These are phyloP conservation scores for Brachionus angularis DNA, from an alignment of 1,140 invertebrate species.

Conservation along the genomic window DNA sequence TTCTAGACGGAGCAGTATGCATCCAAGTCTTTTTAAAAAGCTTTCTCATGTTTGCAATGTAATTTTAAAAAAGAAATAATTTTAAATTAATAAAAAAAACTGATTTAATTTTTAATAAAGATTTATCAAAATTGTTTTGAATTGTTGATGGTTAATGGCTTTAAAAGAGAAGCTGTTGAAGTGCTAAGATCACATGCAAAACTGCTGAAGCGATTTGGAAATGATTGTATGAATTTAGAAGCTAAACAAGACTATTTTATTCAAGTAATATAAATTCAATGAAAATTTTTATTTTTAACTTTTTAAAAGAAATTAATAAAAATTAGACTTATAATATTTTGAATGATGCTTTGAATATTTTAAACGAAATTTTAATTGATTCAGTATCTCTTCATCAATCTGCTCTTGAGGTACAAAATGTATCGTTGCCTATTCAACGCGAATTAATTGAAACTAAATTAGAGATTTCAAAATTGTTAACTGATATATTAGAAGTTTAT, in stretches of 20 bases:
- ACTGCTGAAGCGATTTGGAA: neutral
- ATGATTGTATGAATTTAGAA: slow-evolving; percentile 19
- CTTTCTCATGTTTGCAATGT: slow-evolving; percentile 24
- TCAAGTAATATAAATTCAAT: neutral
- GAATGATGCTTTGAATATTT: slow-evolving; percentile 3
- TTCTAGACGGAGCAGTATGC: slow-evolving; percentile 13
- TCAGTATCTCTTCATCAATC: neutral
- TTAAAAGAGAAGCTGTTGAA: neutral
- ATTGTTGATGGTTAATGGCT: slow-evolving; percentile 14
- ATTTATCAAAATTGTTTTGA: slow-evolving; percentile 33
- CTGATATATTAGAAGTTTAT: slow-evolving; percentile 16
- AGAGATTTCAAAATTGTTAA: neutral
- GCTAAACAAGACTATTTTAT: slow-evolving; percentile 24
- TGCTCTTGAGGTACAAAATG: slow-evolving; percentile 4
- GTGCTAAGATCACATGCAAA: slow-evolving; percentile 12
- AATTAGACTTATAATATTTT: neutral
- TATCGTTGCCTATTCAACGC: slow-evolving; percentile 21
- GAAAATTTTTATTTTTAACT: neutral
- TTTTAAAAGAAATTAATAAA: neutral
- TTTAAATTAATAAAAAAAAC: neutral
- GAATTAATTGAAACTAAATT: slow-evolving; percentile 11
- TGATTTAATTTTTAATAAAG: slow-evolving; percentile 5
- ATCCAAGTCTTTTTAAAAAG: slow-evolving; percentile 20
- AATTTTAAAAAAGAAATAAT: neutral
- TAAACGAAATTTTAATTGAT: slow-evolving; percentile 7